Conservation (phyloP, 2,113 vertebrate species). For the Chrysochloris asiatica region DNA sequence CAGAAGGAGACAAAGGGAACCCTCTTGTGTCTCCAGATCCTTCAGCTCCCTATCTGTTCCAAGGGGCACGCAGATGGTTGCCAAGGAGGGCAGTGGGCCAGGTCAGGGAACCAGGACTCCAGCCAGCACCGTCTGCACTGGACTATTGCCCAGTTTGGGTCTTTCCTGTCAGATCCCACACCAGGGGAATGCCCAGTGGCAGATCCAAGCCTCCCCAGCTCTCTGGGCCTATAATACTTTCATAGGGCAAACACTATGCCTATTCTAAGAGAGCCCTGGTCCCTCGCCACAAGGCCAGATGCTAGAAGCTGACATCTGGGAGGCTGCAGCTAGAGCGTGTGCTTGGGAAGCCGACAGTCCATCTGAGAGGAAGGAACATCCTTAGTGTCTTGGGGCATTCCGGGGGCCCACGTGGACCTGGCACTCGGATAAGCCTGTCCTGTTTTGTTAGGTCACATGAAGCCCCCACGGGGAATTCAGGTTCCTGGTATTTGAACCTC, state of each 20-base stretch:
- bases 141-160: conserved; percentile 59
- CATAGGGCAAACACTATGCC: background rate
- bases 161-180: conserved; percentile 62
- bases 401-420: background rate
- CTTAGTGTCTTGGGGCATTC: background rate
- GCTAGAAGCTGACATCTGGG: conserved; percentile 18
- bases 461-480: background rate
- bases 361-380: background rate
- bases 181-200: conserved; percentile 67
- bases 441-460: background rate
- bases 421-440: background rate
- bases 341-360: background rate
- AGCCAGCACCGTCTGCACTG: conserved; percentile 62
- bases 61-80: conserved; percentile 64
- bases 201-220: conserved; percentile 58
- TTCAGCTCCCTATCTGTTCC: conserved; percentile 52
- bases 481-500: background rate
- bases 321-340: background rate
- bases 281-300: background rate
- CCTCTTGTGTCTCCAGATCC: conserved; percentile 68
- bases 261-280: background rate
- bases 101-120: conserved; percentile 65
- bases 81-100: conserved; percentile 75
- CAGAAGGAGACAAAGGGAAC: conserved; percentile 69
- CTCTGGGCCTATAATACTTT: conserved; percentile 31